Base-by-base conservation (phyloP, 37 sponge, comb jelly and placozoan genomes). In the Bolinopsis microptera region DNA sequence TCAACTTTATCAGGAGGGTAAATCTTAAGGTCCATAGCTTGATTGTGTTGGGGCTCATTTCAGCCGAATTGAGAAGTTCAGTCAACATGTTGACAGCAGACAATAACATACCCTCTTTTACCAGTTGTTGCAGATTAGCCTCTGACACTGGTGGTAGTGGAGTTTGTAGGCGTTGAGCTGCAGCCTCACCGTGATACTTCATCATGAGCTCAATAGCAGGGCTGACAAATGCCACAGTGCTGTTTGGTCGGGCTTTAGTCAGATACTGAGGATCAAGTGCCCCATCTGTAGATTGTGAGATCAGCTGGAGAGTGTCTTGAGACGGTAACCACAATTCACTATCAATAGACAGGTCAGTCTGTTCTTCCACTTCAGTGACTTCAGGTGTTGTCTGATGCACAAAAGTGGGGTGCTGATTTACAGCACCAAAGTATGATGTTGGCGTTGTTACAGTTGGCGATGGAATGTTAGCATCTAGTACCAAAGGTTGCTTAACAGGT, bases 31-130 rank as follows among this genome's bases (percentile, higher is more conserved):
- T 86, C 90, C 90, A 86, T 5, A 86, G 61, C 23, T 86, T 39
- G 26, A 86, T 39, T 40, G 90, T n/a, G 25, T 86, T 22, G 13
- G 36, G 9, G 36, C 35, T 86, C 32, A 86, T 34, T 33, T 86
- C 90, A 24, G 38, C 18, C 13, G 38, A 39, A 39, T 86, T 86
- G 13, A 86, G 35, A n/a, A 86, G 40, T 41, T 86, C 90, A 28
- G 90, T 86, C 30, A 86, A 41, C 90, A 86, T 86, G 48, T 86
- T 86, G 0, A 86, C 61, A 86, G 90, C 90, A 34, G 90, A 41
- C 36, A 86, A 40, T 0, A 86, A 41, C 21, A 40, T 35, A 0
- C 90, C 90, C 26, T 86, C 48, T 26, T 86, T 86, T 0, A 86
- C 35, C 3, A 86, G 61, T 1, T 36, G 26, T 30, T 41, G 1